These are phyloP conservation scores for Erebia palarica DNA, from an alignment of 2,888 invertebrate species.

Conservation along the genomic window DNA sequence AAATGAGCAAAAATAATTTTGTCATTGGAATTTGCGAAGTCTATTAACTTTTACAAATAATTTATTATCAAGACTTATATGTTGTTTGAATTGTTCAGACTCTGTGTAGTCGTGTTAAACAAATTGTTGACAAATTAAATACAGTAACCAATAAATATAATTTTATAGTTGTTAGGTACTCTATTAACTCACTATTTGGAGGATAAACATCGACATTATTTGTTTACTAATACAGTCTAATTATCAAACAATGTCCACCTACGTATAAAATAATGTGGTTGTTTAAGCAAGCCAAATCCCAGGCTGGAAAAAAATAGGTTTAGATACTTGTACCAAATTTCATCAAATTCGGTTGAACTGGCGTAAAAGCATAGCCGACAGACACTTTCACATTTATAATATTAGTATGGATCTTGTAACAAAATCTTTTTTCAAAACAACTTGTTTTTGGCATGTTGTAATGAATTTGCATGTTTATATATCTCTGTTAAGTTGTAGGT, in stretches of 20 bases:
- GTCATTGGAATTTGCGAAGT: constrained; percentile 25
- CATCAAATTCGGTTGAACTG: no score
- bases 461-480: no score
- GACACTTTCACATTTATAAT: no score
- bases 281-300: neutral
- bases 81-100: constrained; percentile 4
- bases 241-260: neutral
- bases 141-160: constrained; percentile 4
- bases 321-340: no score
- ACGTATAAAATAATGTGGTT: neutral
- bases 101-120: constrained; percentile 14
- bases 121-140: constrained; percentile 10
- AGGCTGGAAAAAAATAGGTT: no score
- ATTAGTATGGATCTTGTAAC: no score
- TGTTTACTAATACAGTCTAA: constrained; percentile 8
- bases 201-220: constrained; percentile 11
- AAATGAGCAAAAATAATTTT: constrained; percentile 35
- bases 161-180: neutral
- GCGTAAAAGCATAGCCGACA: no score
- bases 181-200: constrained; percentile 2
- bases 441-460: no score
- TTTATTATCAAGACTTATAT: constrained; percentile 15
- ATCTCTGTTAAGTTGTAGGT: no score
- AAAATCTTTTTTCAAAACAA: no score
- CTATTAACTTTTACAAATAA: constrained; percentile 25